A percentile compares a stretch with the other conserved stretches of the same genome.
phyloP scores from a whole-genome alignment of 2,113 vertebrate species.

The Solea senegalensis region DNA sequence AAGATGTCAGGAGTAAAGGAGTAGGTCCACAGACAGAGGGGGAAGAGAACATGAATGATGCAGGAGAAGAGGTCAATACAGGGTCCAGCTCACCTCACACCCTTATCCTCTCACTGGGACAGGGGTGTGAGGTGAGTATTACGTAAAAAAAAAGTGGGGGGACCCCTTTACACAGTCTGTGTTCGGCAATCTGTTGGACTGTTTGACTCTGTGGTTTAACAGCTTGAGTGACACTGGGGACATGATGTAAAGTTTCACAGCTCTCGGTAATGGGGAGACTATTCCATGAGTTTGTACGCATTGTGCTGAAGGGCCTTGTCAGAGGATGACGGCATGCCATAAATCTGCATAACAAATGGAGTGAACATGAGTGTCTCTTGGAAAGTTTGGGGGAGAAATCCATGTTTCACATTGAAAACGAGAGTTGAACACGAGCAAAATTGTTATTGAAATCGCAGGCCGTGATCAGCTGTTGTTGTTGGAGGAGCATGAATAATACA shows the following conservation, averaged over 20 bases:
- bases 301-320: slow-evolving; percentile 43
- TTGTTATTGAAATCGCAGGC: slow-evolving; percentile 1
- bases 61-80: slow-evolving; percentile 48
- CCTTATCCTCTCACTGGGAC: slow-evolving; percentile 52
- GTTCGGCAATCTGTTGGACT: slow-evolving; percentile 43
- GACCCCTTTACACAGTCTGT: slow-evolving; percentile 17
- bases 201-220: slow-evolving; percentile 39
- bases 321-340: slow-evolving; percentile 55
- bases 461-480: slow-evolving; percentile 19
- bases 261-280: slow-evolving; percentile 43
- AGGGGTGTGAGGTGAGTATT: slow-evolving; percentile 47
- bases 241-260: slow-evolving; percentile 56
- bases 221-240: slow-evolving; percentile 43
- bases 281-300: slow-evolving; percentile 49
- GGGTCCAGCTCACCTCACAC: slow-evolving; percentile 70
- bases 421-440: slow-evolving; percentile 11
- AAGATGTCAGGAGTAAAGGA: slow-evolving; percentile 35
- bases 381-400: slow-evolving; percentile 29
- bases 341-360: slow-evolving; percentile 52
- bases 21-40: slow-evolving; percentile 30
- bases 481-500: neutral
- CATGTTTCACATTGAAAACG: slow-evolving; percentile 22
- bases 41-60: slow-evolving; percentile 43
- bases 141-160: slow-evolving; percentile 49
- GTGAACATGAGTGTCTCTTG: slow-evolving; percentile 30